These are phyloP conservation scores for Montipora sp. DNA, from an alignment of 64 coral and sea anemone species.

Conservation along the genomic window DNA sequence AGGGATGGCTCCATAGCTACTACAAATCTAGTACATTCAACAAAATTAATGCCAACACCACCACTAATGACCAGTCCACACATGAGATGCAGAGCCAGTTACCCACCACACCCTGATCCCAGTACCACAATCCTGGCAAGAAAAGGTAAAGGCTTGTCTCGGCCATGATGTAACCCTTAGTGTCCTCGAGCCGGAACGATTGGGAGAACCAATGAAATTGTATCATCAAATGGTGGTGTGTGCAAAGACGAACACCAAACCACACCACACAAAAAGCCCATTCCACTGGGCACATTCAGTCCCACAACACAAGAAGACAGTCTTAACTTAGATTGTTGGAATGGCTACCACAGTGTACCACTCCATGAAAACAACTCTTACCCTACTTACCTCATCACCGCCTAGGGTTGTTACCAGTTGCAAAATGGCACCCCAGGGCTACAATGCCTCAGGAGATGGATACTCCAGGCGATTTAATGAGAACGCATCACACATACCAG, in stretches of 20 bases:
- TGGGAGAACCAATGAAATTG: slow-evolving; percentile 47
- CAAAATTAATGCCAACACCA: slow-evolving; percentile 8
- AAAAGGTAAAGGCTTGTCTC: slow-evolving; percentile 40
- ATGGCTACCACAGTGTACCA: slow-evolving; percentile 54
- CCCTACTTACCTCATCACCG: slow-evolving; percentile 57
- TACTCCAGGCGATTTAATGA: neutral
- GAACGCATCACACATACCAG: too few species aligned
- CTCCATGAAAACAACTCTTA: slow-evolving; percentile 36
- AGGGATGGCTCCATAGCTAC: slow-evolving; percentile 42
- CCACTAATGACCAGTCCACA: slow-evolving; percentile 18
- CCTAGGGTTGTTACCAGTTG: neutral
- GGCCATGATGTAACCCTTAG: slow-evolving; percentile 62
- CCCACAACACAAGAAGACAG: slow-evolving; percentile 49
- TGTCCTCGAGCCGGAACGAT: slow-evolving; percentile 17
- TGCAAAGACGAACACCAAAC: slow-evolving; percentile 48
- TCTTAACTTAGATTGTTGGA: slow-evolving; percentile 57
- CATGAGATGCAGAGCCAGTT: slow-evolving; percentile 41
- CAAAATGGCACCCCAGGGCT: slow-evolving; percentile 23
- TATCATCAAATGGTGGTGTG: slow-evolving; percentile 61
- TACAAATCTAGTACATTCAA: slow-evolving; percentile 60
- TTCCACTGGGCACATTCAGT: slow-evolving; percentile 56
- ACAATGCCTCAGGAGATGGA: slow-evolving; percentile 42
- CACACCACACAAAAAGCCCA: slow-evolving; percentile 52
- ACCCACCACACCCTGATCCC: slow-evolving; percentile 63
- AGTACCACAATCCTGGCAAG: slow-evolving; percentile 66